These are phyloP conservation scores for Aleiodes testaceus DNA, from an alignment of 2,888 invertebrate species.

Conservation along the genomic window DNA sequence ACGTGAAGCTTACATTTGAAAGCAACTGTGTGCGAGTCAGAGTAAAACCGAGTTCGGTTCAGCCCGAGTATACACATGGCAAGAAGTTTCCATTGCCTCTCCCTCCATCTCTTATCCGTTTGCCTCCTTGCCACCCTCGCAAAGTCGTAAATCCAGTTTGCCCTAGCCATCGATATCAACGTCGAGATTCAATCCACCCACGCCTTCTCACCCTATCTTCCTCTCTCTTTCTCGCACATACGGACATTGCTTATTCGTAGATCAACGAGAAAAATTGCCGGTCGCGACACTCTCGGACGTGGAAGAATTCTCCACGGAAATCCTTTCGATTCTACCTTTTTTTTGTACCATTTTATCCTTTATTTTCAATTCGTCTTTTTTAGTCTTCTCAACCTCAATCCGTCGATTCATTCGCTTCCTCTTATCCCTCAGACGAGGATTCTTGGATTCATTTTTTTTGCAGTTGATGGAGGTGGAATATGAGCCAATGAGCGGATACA, in stretches of 20 bases:
- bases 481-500: slow-evolving; percentile 17
- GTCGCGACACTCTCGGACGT: slow-evolving; percentile 22
- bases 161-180: slow-evolving; percentile 50
- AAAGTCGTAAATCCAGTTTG: slow-evolving; percentile 51
- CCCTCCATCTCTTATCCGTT: slow-evolving; percentile 10
- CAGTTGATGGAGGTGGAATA: background rate
- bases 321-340: slow-evolving; percentile 32
- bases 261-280: slow-evolving; percentile 43
- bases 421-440: background rate
- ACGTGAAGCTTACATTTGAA: slow-evolving; percentile 11
- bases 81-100: slow-evolving; percentile 8
- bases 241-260: slow-evolving; percentile 47
- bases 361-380: slow-evolving; percentile 17
- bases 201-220: background rate
- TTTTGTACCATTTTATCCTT: slow-evolving; percentile 1
- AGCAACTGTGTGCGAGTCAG: slow-evolving; percentile 1
- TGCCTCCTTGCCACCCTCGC: slow-evolving; percentile 16
- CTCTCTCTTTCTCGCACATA: slow-evolving; percentile 13
- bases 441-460: slow-evolving; percentile 12
- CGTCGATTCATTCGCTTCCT: slow-evolving; percentile 2
- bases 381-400: background rate
- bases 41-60: background rate
- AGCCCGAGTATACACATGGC: slow-evolving; percentile 5
- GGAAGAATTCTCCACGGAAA: slow-evolving; percentile 37
- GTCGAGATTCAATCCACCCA: slow-evolving; percentile 49